Percentiles rank a stretch among this genome's conserved stretches.
These are phyloP conservation scores for Geotrupes spiniger DNA, from an alignment of 2,888 invertebrate species.

Conservation along the genomic window DNA sequence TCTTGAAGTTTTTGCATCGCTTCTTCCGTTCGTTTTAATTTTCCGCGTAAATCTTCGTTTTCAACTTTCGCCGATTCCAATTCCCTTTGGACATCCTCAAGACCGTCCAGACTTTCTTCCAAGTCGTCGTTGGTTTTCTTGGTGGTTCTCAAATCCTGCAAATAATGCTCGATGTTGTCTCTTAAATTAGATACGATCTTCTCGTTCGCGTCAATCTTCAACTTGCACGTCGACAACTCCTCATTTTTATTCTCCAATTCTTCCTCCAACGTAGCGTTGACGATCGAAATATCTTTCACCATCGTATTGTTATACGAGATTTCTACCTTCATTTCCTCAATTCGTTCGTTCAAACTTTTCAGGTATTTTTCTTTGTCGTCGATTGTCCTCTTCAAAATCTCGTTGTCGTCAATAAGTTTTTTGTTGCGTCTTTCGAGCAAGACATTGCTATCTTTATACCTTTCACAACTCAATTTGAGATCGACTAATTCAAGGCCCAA, in stretches of 20 bases:
- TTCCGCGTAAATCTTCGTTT: not conserved
- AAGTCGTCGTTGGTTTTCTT: not conserved
- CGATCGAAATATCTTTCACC: no score
- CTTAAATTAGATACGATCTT: no score
- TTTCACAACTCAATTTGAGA: slow-evolving; percentile 10
- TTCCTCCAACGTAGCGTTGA: not conserved
- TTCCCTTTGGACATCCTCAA: slow-evolving; percentile 6
- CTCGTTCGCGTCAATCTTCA: no score
- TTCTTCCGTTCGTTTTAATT: not conserved
- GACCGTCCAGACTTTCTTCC: not conserved
- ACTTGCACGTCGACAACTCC: no score
- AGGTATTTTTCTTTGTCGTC: not conserved
- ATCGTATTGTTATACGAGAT: no score
- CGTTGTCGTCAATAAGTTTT: slow-evolving; percentile 8
- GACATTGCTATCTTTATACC: not conserved
- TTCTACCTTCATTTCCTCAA: no score
- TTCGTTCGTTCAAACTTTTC: no score
- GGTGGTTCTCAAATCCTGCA: not conserved
- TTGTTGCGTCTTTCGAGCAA: slow-evolving; percentile 1
- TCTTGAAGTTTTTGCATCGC: not conserved
- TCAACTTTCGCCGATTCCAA: not conserved
- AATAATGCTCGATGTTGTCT: not conserved
- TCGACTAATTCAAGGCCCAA: slow-evolving; percentile 11
- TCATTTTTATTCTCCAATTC: not conserved
- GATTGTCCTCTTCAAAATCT: not conserved